Evolutionary conservation across 2,888 invertebrate genomes (phyloP).

Genomic region (Gymnocheta viridis): DNA sequence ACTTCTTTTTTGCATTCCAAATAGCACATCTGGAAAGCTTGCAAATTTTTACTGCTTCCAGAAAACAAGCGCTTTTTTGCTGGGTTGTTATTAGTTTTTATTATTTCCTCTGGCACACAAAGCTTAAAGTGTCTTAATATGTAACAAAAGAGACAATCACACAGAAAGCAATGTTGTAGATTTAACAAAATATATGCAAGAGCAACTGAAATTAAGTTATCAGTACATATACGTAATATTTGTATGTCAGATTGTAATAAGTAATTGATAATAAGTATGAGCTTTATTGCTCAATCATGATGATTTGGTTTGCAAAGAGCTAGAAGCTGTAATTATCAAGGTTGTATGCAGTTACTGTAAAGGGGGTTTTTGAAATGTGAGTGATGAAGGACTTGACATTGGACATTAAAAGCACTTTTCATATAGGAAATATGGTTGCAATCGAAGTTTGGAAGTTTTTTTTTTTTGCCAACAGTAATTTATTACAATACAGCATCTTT

Average conservation of each 20-base stretch:
- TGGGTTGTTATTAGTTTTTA: constrained; percentile 41
- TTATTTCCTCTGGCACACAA: constrained; percentile 27
- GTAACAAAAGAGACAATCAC: neutral
- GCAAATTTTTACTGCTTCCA: no score
- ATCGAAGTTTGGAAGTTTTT: no score
- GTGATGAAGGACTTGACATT: neutral
- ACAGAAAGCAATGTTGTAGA: neutral
- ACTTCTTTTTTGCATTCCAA: no score
- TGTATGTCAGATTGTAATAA: neutral
- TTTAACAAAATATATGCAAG: constrained; percentile 13
- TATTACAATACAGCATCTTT: no score
- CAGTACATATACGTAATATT: neutral
- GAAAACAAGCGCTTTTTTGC: no score
- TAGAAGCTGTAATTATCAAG: neutral
- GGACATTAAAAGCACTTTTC: no score
- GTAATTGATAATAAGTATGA: neutral
- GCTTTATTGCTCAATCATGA: neutral
- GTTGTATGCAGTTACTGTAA: neutral
- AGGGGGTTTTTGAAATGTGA: neutral
- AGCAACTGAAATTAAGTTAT: constrained; percentile 23
- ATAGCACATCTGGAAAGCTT: no score
- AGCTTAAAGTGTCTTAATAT: constrained; percentile 23
- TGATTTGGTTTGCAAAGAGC: neutral
- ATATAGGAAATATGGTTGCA: no score
- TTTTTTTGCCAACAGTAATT: no score